Conservation (phyloP, 2,888 invertebrate genomes). For the Dermolepida albohirtum region DNA sequence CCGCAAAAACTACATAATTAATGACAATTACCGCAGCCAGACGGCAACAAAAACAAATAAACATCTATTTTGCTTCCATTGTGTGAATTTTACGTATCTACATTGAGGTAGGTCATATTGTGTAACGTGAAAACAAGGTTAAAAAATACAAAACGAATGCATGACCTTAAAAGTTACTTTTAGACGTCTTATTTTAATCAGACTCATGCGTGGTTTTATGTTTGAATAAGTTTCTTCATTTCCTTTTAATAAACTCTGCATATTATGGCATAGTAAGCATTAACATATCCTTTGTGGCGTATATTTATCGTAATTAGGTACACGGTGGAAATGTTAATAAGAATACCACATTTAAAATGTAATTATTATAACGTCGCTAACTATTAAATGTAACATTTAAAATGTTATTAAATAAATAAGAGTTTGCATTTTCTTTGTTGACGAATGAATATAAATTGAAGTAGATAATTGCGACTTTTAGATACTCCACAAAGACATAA, state of each 20-base stretch:
- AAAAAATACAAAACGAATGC: constrained; percentile 23
- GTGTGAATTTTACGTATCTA: constrained; percentile 13
- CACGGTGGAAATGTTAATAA: too few species aligned
- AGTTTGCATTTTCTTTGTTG: neutral
- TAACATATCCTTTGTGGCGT: constrained; percentile 25
- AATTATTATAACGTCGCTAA: too few species aligned
- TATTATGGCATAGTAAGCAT: constrained; percentile 25
- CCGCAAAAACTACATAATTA: constrained; percentile 12
- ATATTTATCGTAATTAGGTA: too few species aligned
- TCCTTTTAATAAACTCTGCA: neutral
- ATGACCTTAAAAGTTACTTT: constrained; percentile 24
- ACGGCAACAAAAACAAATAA: constrained; percentile 13
- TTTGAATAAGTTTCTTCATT: constrained; percentile 14
- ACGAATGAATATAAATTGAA: too few species aligned
- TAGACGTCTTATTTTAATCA: constrained; percentile 20
- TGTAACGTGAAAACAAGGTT: constrained; percentile 33
- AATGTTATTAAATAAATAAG: neutral
- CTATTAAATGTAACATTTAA: too few species aligned
- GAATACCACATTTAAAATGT: too few species aligned
- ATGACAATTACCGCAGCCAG: constrained; percentile 19
- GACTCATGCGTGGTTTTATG: constrained; percentile 1
- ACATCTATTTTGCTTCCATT: constrained; percentile 25
- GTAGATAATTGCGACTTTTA: too few species aligned
- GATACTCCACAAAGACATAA: too few species aligned
- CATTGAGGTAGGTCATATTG: constrained; percentile 32